Base-by-base conservation (phyloP, 2,888 invertebrate species). In the Lepidocyrtinus sp. region DNA sequence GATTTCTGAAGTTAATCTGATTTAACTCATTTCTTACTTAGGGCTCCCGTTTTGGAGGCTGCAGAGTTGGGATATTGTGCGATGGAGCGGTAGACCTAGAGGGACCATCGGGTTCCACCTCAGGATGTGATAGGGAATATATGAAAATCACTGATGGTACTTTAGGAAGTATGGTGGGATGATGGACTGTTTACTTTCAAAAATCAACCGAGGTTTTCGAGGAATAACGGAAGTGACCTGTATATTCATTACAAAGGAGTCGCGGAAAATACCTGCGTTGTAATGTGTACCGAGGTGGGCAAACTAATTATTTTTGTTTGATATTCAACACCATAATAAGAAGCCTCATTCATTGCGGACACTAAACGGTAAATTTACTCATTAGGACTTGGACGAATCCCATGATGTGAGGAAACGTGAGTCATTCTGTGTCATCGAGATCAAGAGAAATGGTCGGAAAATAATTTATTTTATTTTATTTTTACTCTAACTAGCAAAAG, bases 151-250 rank as follows among this genome's bases (percentile, higher is more conserved):
- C 75, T 1, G 75, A 75, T 45, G 67, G 67, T 0, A 68, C 68
- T 2, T 67, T 61, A 59, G 75, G 75, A 0, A 2, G 22, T 1
- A 59, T 67, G 36, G 59, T 2, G 5, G 75, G 67, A 0, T 75
- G 75, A n/a, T 64, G 75, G 7, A 36, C 61, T 1, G 12, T 68
- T 75, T 36, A 27, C 25, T n/a, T 75, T 75, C 36, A 15, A 22
- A 15, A 24, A 15, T 0, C 26, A 45, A 22, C 67, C 75, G 7
- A 55, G 61, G 0, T 3, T 24, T 1, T 45, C 75, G 9, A 64
- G 67, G 7, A 75, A 75, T 22, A 67, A 67, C 25, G 75, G 75
- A 0, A 67, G 36, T 7, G 75, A 75, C 25, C 21, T 75, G 3
- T 68, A 67, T 19, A 1, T 75, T 12, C 61, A 22, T 24, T 27